phyloP scores from a whole-genome alignment of 2,113 vertebrate species.

The Pseudonaja textilis region DNA sequence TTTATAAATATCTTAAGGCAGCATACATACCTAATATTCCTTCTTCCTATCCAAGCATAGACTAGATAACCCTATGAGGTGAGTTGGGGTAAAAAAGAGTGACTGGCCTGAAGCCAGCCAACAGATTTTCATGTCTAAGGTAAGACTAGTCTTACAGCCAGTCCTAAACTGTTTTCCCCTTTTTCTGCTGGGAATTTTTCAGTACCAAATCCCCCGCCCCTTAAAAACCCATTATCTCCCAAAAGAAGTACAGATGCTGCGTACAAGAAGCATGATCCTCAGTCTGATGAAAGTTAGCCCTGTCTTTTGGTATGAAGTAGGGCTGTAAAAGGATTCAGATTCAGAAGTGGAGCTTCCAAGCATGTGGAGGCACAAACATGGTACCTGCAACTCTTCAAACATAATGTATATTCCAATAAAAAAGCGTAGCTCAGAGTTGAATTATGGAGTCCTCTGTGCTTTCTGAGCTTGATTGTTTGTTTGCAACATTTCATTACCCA shows the following conservation, averaged over 20 bases:
- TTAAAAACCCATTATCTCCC: neutral
- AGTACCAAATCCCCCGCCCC: neutral
- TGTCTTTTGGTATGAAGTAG: neutral
- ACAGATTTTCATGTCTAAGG: neutral
- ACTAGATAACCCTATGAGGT: neutral
- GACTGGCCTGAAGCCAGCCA: neutral
- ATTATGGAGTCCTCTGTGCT: neutral
- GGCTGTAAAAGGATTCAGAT: neutral
- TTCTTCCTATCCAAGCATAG: neutral
- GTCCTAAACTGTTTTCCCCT: neutral
- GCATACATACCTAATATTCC: neutral
- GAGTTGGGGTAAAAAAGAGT: neutral
- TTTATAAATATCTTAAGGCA: neutral
- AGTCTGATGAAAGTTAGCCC: neutral
- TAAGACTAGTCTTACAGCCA: neutral
- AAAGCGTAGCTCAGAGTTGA: neutral
- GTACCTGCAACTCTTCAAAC: neutral
- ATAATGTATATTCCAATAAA: neutral
- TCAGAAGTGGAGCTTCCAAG: neutral
- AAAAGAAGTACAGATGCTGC: neutral
- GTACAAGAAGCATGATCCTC: neutral
- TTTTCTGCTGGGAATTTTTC: neutral
- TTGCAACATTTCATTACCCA: neutral
- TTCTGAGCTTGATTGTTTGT: neutral
- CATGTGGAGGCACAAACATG: neutral